Evolutionary conservation across 1,140 invertebrate genomes (phyloP).

Genomic region (Callitettix versicolor): DNA sequence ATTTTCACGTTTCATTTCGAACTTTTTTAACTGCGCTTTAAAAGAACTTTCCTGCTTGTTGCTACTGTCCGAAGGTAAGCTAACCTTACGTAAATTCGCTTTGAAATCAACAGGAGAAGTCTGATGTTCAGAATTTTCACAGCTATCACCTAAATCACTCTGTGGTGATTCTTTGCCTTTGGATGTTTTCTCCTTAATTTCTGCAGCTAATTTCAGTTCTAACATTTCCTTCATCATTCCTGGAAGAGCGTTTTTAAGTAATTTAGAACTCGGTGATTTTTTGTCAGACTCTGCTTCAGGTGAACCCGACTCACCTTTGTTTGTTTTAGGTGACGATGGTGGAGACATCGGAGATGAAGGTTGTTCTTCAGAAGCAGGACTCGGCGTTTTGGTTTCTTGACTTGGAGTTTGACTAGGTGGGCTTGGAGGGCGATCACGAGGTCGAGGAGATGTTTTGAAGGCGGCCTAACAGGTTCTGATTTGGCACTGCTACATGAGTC

Average conservation of each 20-base stretch:
- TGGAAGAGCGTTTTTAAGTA: constrained; percentile 32
- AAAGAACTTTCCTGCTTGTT: constrained; percentile 31
- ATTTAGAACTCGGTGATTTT: constrained; percentile 25
- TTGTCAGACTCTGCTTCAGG: constrained; percentile 20
- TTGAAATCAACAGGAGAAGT: constrained; percentile 42
- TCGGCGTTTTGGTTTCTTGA: constrained; percentile 30
- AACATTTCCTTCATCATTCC: constrained; percentile 64
- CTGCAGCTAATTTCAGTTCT: constrained; percentile 64
- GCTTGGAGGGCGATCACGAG: constrained; percentile 22
- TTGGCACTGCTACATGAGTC: constrained; percentile 43
- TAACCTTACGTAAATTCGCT: constrained; percentile 36
- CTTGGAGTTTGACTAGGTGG: constrained; percentile 31
- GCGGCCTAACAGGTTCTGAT: constrained; percentile 29
- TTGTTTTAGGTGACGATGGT: constrained; percentile 27
- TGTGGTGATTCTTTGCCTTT: constrained; percentile 18
- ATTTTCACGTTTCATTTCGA: constrained; percentile 47
- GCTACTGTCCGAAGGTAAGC: constrained; percentile 14
- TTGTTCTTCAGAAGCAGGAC: constrained; percentile 32
- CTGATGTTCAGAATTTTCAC: constrained; percentile 23
- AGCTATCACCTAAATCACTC: constrained; percentile 20
- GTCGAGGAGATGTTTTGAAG: constrained; percentile 18
- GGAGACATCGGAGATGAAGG: constrained; percentile 31
- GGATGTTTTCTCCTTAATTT: constrained; percentile 61
- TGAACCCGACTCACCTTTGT: constrained; percentile 25
- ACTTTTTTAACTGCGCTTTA: constrained; percentile 54